phyloP scores from a whole-genome alignment of 2,888 invertebrate genomes.

The Hermaeophaga mercurialis region DNA sequence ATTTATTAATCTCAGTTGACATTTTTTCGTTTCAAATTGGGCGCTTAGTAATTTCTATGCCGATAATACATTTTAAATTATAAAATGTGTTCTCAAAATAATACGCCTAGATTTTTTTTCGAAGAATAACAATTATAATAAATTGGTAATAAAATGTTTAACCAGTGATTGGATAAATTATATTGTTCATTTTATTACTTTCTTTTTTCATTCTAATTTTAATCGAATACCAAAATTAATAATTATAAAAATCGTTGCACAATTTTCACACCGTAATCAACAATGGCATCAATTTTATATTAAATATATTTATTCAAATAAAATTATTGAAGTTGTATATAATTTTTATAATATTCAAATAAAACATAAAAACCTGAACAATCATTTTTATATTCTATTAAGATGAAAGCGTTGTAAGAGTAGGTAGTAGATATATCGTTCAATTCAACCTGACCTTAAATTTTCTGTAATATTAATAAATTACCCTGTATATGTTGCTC shows the following conservation, averaged over 20 bases:
- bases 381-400: too few species aligned
- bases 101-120: too few species aligned
- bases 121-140: background rate
- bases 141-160: background rate
- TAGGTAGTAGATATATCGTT: too few species aligned
- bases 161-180: background rate
- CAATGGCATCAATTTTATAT: background rate
- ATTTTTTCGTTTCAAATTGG: too few species aligned
- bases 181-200: background rate
- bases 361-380: background rate
- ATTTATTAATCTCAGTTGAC: too few species aligned
- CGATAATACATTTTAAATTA: too few species aligned
- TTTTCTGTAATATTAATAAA: too few species aligned
- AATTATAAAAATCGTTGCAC: background rate
- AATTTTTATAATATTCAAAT: background rate
- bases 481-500: too few species aligned
- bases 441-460: too few species aligned
- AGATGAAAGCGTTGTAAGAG: too few species aligned
- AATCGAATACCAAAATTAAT: background rate
- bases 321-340: background rate
- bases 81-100: too few species aligned
- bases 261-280: slow-evolving; percentile 3
- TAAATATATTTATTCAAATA: background rate
- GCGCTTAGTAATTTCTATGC: too few species aligned
- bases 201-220: background rate